phyloP scores from a whole-genome alignment of 1,140 invertebrate species.

The Cotesia vestalis region DNA sequence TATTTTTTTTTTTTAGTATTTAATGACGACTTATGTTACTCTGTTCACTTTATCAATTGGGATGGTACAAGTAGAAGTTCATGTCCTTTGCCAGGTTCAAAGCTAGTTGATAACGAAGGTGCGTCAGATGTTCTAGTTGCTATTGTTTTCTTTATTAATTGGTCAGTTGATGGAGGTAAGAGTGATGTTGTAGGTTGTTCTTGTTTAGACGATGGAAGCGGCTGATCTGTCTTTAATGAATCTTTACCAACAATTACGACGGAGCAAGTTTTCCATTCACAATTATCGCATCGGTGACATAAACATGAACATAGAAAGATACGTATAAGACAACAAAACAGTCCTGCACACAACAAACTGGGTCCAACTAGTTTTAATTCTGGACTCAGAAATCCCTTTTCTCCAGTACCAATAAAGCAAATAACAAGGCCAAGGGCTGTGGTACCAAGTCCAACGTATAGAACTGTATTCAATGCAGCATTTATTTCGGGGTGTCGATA shows the following conservation, averaged over 20 bases:
- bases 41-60: slow-evolving; percentile 55
- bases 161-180: slow-evolving; percentile 20
- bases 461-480: slow-evolving; percentile 77
- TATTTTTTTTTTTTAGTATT: no score
- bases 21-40: neutral
- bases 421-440: slow-evolving; percentile 84
- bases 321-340: slow-evolving; percentile 70
- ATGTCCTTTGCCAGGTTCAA: slow-evolving; percentile 44
- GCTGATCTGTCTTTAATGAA: slow-evolving; percentile 46
- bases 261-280: slow-evolving; percentile 53
- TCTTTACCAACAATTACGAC: slow-evolving; percentile 48
- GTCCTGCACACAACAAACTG: slow-evolving; percentile 72
- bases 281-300: slow-evolving; percentile 66
- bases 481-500: slow-evolving; percentile 67
- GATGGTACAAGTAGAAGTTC: slow-evolving; percentile 59
- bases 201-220: slow-evolving; percentile 29
- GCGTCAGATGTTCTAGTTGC: slow-evolving; percentile 26
- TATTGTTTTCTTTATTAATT: slow-evolving; percentile 20
- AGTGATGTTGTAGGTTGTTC: slow-evolving; percentile 38
- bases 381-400: slow-evolving; percentile 87
- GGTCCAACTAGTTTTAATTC: slow-evolving; percentile 85
- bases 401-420: slow-evolving; percentile 87
- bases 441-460: slow-evolving; percentile 85
- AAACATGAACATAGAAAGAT: slow-evolving; percentile 71
- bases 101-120: slow-evolving; percentile 43